Evolutionary conservation across 2,888 invertebrate genomes (phyloP).

Genomic region (Hedya salicella): DNA sequence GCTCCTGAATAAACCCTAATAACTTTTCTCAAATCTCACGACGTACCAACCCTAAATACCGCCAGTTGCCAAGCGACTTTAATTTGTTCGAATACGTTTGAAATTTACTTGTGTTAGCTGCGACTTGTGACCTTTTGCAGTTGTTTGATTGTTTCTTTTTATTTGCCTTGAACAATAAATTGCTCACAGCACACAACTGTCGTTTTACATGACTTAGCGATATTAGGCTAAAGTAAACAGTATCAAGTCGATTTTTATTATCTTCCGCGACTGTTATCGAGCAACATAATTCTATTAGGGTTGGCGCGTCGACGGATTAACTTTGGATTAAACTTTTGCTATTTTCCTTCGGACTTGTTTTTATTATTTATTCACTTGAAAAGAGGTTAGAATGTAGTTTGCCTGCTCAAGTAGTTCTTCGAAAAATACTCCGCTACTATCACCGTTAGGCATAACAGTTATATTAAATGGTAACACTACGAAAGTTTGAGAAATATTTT

Average conservation of each 20-base stretch:
- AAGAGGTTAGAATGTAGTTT: neutral
- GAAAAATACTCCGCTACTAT: too few species aligned
- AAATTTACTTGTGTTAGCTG: neutral
- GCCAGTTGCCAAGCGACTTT: slow-evolving; percentile 33
- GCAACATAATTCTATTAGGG: slow-evolving; percentile 15
- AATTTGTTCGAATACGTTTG: neutral
- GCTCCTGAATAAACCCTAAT: slow-evolving; percentile 73
- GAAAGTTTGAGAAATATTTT: too few species aligned
- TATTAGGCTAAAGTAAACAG: slow-evolving; percentile 67
- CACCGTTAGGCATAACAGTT: too few species aligned
- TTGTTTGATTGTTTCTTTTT: slow-evolving; percentile 64
- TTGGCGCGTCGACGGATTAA: slow-evolving; percentile 7
- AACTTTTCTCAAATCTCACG: slow-evolving; percentile 52
- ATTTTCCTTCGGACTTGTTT: neutral
- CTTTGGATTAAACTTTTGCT: slow-evolving; percentile 12
- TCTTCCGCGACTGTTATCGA: slow-evolving; percentile 59
- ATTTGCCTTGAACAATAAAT: slow-evolving; percentile 78
- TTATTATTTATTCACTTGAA: neutral
- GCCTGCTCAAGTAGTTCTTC: neutral
- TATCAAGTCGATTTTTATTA: slow-evolving; percentile 65
- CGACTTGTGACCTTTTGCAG: slow-evolving; percentile 7
- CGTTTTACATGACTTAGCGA: slow-evolving; percentile 65
- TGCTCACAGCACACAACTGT: slow-evolving; percentile 68
- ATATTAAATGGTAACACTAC: too few species aligned
- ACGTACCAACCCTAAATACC: slow-evolving; percentile 45